Evolutionary conservation across 1,140 invertebrate genomes (phyloP), one percentile per base, ranked within the genome.

Genomic region (Drosophila repletoides): DNA sequence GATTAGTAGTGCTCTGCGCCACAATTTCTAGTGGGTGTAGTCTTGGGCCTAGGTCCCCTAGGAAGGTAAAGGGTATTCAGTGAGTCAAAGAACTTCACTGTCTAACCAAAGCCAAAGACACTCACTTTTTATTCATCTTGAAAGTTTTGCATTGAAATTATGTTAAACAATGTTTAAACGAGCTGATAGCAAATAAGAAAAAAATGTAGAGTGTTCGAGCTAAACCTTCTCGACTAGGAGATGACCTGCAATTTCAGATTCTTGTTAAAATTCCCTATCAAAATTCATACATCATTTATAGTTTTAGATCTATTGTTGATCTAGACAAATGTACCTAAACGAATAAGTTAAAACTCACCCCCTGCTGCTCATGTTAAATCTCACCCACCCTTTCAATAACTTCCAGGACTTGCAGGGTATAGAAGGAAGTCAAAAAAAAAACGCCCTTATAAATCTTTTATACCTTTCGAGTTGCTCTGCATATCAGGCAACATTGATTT

Each of bases 401-500:
- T n/a, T n/a, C n/a, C n/a, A n/a, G n/a, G n/a, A n/a, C n/a, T n/a
- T n/a, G n/a, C n/a, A n/a, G n/a, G n/a, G n/a, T n/a, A n/a, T n/a
- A n/a, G n/a, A n/a, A n/a, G n/a, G n/a, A n/a, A n/a, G n/a, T n/a
- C 12, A 14, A 26, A 24, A 38, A 14, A 22, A 22, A 24, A 22
- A 28, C 31, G 17, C 52, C n/a, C 56, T 45, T 67, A 88, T 88
- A 88, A 88, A 88, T 88, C 84, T 80, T 88, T 84, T 67, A 88
- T 88, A 88, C 84, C 84, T 88, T 88, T 86, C 58, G 66, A 51
- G 76, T 49, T 88, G 40, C 51, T 86, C 72, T 88, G 79, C 84
- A 88, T 88, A 88, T 88, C 84, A 61, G 65, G 52, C 52, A 65
- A 79, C 84, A 79, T 67, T 83, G 84, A 88, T 88, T 88, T 88